Percentiles rank a stretch among this genome's conserved stretches.
These are phyloP conservation scores for Tricholauxania praeusta DNA, from an alignment of 2,888 invertebrate species.

Conservation along the genomic window DNA sequence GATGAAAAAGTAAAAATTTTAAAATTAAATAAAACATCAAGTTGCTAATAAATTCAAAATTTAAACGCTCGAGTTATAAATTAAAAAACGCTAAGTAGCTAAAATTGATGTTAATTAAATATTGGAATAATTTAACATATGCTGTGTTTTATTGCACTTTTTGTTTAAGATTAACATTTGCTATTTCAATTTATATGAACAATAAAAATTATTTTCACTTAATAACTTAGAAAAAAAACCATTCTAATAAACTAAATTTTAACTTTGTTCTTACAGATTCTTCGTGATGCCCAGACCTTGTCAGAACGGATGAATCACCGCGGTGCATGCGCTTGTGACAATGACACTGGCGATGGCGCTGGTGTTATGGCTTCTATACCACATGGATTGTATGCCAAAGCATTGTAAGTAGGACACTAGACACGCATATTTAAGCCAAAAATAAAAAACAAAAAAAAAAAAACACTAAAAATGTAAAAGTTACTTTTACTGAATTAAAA, in stretches of 20 bases:
- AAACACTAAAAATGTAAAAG: not conserved
- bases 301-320: constrained; percentile 99
- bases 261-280: constrained; percentile 75
- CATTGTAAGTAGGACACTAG: constrained; percentile 76
- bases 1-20: too few species aligned
- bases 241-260: not conserved
- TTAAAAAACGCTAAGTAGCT: too few species aligned
- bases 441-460: constrained; percentile 16
- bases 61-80: too few species aligned
- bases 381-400: constrained; percentile 89
- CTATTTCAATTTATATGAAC: too few species aligned
- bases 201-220: constrained; percentile 31
- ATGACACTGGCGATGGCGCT: constrained; percentile 99
- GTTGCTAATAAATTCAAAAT: too few species aligned
- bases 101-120: too few species aligned
- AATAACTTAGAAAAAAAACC: not conserved
- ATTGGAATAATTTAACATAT: too few species aligned
- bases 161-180: too few species aligned
- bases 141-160: too few species aligned
- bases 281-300: constrained; percentile 94
- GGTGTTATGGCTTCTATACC: constrained; percentile 98
- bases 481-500: not conserved
- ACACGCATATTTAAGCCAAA: too few species aligned
- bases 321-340: constrained; percentile 99
- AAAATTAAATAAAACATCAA: too few species aligned